Evolutionary conservation across 2,797 vertebrate genomes (phyloP), one percentile per base, ranked within the genome.

Genomic region (Clamator glandarius): DNA sequence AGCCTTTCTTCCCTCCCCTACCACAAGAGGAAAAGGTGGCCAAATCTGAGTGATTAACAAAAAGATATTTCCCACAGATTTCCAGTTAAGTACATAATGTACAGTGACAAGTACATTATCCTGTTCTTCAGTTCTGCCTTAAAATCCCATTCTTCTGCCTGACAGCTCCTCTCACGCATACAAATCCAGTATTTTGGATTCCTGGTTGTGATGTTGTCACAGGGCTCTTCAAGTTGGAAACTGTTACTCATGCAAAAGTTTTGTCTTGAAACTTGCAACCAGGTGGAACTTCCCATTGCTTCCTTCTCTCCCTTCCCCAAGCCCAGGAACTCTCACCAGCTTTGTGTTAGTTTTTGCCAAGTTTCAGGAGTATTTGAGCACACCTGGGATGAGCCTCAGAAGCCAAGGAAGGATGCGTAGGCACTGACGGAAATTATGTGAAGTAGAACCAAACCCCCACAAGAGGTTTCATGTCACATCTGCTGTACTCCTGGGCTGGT

Each of bases 241-340:
- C 19, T 51, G 41, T 72, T 80, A 48, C 42, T 52, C 54, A 4
- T 0, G 5, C 29, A 21, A 33, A 63, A 79, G 25, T 66, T 90
- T 78, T 51, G 14, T n/a, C 77, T 52, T 82, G 82, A 96, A 95
- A 96, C 59, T 63, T 58, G 84, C 95, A 93, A 94, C 87, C 80
- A 54, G 73, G 63, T 90, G 89, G 89, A 92, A 73, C 62, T 58
- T 92, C 72, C 46, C 20, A 2, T 12, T 35, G 16, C 73, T 48
- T 86, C 55, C 39, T 72, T 62, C 21, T 41, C 46, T 80, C 61
- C 78, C 62, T 61, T 66, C 61, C 78, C 61, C n/a, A 39, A 64
- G 33, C 29, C 55, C 64, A 39, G 21, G 29, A 86, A 31, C 21
- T 46, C 35, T 35, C 5, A 4, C 14, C 63, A 87, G 79, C 69